Base-by-base conservation (phyloP, 2,888 invertebrate genomes). In the Volucella inanis region DNA sequence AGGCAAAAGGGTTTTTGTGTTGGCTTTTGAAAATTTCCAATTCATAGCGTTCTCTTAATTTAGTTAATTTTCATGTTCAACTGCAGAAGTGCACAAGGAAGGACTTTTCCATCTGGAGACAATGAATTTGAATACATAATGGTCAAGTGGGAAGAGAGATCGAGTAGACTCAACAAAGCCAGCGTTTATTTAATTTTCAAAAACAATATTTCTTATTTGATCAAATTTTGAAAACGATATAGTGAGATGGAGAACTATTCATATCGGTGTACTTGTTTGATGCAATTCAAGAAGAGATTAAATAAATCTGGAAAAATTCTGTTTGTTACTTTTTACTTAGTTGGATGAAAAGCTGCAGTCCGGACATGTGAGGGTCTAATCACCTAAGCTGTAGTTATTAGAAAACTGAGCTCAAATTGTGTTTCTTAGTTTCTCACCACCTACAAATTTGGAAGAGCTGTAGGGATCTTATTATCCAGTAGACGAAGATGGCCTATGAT, bases 61-160 rank as follows among this genome's bases (percentile, higher is more conserved):
- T 80, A 62, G 84, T 76, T 85, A 85, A 85, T 85, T 75, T 85
- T 61, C 71, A 45, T 80, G 80, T 84, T 75, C 75, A 79, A 54
- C 59, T 75, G 75, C 79, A 75, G 79, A 70, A 64, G 57, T 59
- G 50, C 49, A 62, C 18, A 59, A 71, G 61, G 64, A 72, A 55
- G 68, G 57, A 50, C 68, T 79, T 79, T 43, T 6, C 72, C 61
- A 54, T 43, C 12, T 49, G 45, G 45, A 64, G 39, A 50, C 77
- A 68, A 57, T 57, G 43, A 10, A 64, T 41, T 64, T 41, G 49
- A 50, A 12, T 50, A 64, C 61, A 54, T 31, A 31, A 31, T 31
- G 2, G 31, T 31, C 31, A 6, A 31, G 45, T 55, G 18, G 14
- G 3, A 49, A 55, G 50, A 18, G 31, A 55, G 39, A 15, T 50